phyloP scores from a whole-genome alignment of 53 echinoderm and acorn worm genomes.

The Holothuria leucospilota region DNA sequence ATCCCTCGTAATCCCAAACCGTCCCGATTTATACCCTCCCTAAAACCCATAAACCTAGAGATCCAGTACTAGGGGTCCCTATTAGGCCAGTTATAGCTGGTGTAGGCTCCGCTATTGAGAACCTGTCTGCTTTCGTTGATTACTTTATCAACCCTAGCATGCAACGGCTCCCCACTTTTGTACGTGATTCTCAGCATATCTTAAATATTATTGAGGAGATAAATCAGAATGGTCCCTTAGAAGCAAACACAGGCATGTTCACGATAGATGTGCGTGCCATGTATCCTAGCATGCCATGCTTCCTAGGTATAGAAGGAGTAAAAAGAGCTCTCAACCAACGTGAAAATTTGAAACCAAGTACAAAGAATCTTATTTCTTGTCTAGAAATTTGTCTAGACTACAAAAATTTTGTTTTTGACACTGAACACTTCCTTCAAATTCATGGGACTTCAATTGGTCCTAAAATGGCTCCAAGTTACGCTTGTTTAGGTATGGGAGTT shows the following conservation, averaged over 20 bases:
- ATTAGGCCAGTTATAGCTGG: slow-evolving; percentile 20
- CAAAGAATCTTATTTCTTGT: too few species aligned
- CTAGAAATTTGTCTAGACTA: too few species aligned
- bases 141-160: background rate
- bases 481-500: too few species aligned
- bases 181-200: slow-evolving; percentile 18
- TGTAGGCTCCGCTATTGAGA: background rate
- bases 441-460: too few species aligned
- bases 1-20: too few species aligned
- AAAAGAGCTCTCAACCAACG: background rate
- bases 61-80: background rate
- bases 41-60: background rate
- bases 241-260: too few species aligned
- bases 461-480: too few species aligned
- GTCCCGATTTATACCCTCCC: too few species aligned
- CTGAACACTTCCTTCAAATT: too few species aligned
- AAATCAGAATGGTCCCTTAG: background rate
- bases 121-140: background rate
- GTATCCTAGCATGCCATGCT: background rate
- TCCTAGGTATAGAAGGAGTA: background rate
- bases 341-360: too few species aligned
- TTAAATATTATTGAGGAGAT: background rate
- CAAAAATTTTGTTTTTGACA: too few species aligned
- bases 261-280: too few species aligned
- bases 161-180: background rate